phyloP scores from a whole-genome alignment of 2,888 invertebrate species.

The Himalopsyche japonica region DNA sequence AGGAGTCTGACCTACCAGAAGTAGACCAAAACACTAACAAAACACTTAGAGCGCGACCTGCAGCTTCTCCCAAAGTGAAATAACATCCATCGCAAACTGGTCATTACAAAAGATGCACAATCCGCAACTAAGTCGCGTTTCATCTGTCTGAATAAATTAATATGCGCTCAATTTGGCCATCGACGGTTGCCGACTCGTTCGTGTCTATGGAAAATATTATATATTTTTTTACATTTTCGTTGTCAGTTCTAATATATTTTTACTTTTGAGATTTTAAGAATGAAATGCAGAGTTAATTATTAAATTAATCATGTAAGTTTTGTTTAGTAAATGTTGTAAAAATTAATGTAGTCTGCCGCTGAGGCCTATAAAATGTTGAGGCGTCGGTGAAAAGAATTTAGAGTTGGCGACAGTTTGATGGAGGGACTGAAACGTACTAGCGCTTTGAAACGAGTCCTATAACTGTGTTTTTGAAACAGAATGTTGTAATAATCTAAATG shows the following conservation, averaged over 20 bases:
- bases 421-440: background rate
- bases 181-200: background rate
- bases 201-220: background rate
- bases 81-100: conserved; percentile 46
- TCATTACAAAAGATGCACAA: background rate
- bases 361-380: background rate
- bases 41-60: conserved; percentile 65
- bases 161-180: background rate
- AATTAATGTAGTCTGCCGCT: background rate
- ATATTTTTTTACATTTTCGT: background rate
- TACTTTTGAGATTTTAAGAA: background rate
- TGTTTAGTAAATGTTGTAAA: background rate
- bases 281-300: background rate
- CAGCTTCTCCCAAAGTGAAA: conserved; percentile 62
- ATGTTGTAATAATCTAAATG: background rate
- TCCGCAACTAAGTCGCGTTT: background rate
- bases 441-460: background rate
- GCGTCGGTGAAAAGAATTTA: background rate
- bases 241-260: background rate
- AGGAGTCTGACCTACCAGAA: conserved; percentile 89
- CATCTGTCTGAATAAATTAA: background rate
- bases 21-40: conserved; percentile 90
- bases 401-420: background rate
- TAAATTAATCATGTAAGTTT: background rate
- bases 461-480: conserved; percentile 1